Evolutionary conservation across 2,797 vertebrate genomes (phyloP).

Genomic region (Amblyopsis hoosieri): DNA sequence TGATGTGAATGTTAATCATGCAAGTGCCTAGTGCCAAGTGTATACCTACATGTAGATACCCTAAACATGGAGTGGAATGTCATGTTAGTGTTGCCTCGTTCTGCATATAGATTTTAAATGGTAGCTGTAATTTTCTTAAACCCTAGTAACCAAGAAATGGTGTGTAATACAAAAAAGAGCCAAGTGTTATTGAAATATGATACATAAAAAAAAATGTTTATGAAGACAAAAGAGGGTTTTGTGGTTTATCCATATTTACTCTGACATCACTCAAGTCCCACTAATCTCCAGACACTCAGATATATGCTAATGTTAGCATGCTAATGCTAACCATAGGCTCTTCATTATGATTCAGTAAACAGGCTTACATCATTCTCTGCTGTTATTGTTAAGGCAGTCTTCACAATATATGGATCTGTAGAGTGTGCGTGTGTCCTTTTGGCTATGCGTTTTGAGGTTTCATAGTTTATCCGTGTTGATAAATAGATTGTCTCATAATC

Average conservation of each 20-base stretch:
- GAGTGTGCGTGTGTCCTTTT: no score
- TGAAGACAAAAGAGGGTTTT: neutral
- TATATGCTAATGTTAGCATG: neutral
- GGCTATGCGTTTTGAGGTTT: no score
- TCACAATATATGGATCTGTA: no score
- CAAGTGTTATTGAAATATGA: neutral
- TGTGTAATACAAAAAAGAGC: no score
- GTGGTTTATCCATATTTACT: neutral
- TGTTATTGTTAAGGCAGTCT: no score
- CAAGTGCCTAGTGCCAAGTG: neutral
- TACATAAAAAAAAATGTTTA: no score
- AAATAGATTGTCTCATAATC: slow-evolving; percentile 46
- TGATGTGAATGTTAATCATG: neutral
- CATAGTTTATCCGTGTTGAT: no score
- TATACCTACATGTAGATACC: neutral
- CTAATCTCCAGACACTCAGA: neutral
- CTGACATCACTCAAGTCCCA: neutral
- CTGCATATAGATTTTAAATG: no score
- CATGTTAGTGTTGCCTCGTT: no score
- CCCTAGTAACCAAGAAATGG: no score
- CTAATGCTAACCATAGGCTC: slow-evolving; percentile 1
- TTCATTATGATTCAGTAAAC: neutral
- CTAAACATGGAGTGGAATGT: no score
- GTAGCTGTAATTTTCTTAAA: no score
- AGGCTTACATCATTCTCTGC: neutral